Evolutionary conservation across 2,113 vertebrate genomes (phyloP).

Genomic region (Holacanthus passer): DNA sequence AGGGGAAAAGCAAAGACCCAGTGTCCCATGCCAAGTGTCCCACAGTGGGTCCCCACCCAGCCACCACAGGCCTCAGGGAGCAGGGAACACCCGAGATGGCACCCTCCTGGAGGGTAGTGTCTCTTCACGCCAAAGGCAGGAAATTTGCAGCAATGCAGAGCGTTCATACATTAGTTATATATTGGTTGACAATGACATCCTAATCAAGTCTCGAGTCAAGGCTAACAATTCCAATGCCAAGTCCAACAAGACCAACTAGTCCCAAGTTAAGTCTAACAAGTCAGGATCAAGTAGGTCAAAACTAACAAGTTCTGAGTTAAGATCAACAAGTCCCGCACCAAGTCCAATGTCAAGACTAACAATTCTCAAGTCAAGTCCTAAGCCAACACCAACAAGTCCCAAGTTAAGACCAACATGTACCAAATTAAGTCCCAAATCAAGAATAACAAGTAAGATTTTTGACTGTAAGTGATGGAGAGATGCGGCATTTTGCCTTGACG

Average conservation of each 20-base stretch:
- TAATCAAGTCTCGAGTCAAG: neutral
- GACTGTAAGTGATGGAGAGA: too few relatives aligned
- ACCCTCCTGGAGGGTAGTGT: conserved; percentile 5
- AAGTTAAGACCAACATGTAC: neutral
- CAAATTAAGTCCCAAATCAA: neutral
- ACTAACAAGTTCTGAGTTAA: neutral
- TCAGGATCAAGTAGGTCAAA: neutral
- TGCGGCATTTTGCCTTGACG: too few relatives aligned
- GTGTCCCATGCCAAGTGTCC: conserved; percentile 52
- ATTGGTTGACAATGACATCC: neutral
- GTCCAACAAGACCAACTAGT: neutral
- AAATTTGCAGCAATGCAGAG: neutral
- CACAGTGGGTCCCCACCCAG: conserved; percentile 46
- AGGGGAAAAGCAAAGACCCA: conserved; percentile 26
- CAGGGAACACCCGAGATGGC: conserved; percentile 58
- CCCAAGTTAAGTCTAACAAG: neutral
- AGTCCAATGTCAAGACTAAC: neutral
- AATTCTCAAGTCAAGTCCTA: neutral
- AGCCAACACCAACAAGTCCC: neutral
- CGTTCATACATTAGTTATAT: neutral
- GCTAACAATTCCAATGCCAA: neutral
- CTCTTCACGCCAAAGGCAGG: neutral
- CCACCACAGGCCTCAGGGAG: conserved; percentile 47
- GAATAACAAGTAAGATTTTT: too few relatives aligned
- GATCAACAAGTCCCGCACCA: neutral